These are phyloP conservation scores for Leptopilina drosophilae DNA, from an alignment of 2,888 invertebrate genomes.

Conservation along the genomic window DNA sequence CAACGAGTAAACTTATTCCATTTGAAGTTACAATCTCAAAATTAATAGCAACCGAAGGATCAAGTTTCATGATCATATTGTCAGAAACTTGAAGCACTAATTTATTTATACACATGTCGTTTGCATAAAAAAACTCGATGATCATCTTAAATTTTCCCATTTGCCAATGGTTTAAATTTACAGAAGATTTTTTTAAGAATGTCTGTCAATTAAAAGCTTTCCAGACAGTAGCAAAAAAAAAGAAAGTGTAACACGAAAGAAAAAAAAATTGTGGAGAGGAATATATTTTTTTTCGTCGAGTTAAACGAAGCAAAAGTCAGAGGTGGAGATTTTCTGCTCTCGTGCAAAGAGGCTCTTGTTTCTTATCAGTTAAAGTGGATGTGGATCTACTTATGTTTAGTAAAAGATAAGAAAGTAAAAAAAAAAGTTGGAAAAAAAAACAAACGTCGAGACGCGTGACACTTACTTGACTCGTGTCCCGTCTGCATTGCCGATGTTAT, in stretches of 20 bases:
- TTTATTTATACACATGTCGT: too few species aligned
- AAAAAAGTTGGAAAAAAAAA: slow-evolving; percentile 35
- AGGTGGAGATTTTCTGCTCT: neutral
- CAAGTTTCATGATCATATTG: too few species aligned
- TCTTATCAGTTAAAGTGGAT: slow-evolving; percentile 23
- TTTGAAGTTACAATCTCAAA: too few species aligned
- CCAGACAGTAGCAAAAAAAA: neutral
- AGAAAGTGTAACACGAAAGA: neutral
- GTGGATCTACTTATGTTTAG: slow-evolving; percentile 13
- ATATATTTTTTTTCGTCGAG: neutral
- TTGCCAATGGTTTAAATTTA: neutral
- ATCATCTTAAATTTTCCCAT: neutral
- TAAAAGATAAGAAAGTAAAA: neutral
- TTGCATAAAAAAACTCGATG: too few species aligned
- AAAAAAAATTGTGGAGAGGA: neutral
- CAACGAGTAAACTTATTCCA: too few species aligned
- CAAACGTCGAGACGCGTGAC: slow-evolving; percentile 65
- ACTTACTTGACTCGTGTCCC: slow-evolving; percentile 87
- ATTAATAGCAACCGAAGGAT: too few species aligned
- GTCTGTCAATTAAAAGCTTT: neutral
- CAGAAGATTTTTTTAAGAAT: neutral
- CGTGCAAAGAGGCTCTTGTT: slow-evolving; percentile 23
- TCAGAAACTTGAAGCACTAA: too few species aligned
- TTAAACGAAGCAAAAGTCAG: slow-evolving; percentile 2
- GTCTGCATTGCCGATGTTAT: slow-evolving; percentile 83